A percentile compares a stretch with the other conserved stretches of the same genome.
phyloP scores from a whole-genome alignment of 2,113 vertebrate genomes.

The Rynchops niger region DNA sequence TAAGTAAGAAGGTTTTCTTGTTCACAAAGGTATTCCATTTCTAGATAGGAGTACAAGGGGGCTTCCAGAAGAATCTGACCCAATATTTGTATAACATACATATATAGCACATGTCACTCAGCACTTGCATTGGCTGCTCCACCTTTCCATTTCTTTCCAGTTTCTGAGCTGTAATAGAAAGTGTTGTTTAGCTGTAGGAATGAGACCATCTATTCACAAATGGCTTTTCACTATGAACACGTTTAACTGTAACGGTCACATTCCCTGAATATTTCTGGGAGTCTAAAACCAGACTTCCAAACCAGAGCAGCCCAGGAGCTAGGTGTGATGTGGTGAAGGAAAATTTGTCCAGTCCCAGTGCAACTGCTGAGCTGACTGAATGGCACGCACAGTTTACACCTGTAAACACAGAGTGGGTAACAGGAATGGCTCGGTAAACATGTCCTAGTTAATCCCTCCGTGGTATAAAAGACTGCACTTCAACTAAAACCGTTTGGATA shows the following conservation, averaged over 20 bases:
- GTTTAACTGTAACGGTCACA: slow-evolving; percentile 51
- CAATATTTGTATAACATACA: not conserved
- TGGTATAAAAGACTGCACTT: slow-evolving; percentile 2
- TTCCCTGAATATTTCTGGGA: slow-evolving; percentile 65
- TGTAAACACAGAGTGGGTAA: slow-evolving; percentile 55
- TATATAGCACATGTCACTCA: slow-evolving; percentile 28
- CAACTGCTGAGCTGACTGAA: slow-evolving; percentile 48
- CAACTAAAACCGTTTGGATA: slow-evolving; percentile 15
- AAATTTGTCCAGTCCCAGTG: not conserved
- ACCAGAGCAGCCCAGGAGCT: slow-evolving; percentile 19
- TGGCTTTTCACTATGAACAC: slow-evolving; percentile 31
- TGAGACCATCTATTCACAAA: slow-evolving; percentile 53
- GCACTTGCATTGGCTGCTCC: not conserved
- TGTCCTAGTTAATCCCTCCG: slow-evolving; percentile 41
- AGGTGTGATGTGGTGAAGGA: slow-evolving; percentile 60
- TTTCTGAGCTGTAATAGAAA: slow-evolving; percentile 41
- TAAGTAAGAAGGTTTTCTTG: not conserved
- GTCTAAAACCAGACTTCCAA: slow-evolving; percentile 51
- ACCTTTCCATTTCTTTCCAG: not conserved
- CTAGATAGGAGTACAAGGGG: not conserved
- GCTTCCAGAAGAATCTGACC: slow-evolving; percentile 5
- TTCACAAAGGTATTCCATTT: not conserved
- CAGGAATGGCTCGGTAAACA: slow-evolving; percentile 38
- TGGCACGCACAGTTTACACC: slow-evolving; percentile 27
- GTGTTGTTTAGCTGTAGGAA: slow-evolving; percentile 21